phyloP scores from a whole-genome alignment of 2,113 vertebrate species.

The Proterorhinus semilunaris region DNA sequence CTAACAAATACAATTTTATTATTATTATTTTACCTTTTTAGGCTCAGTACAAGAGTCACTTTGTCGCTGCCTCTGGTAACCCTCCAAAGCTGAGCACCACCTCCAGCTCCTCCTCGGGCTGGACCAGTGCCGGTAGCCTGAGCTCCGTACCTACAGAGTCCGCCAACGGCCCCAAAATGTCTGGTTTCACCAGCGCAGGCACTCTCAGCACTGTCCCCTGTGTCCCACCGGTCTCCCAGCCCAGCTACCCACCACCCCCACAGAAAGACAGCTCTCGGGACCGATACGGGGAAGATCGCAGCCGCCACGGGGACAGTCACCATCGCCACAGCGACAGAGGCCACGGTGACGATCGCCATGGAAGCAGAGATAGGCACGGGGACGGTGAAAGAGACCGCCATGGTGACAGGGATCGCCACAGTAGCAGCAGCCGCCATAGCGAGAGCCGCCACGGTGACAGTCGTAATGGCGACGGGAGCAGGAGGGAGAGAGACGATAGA shows the following conservation, averaged over 20 bases:
- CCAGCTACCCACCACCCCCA: constrained; percentile 69
- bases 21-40: constrained; percentile 42
- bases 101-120: constrained; percentile 86
- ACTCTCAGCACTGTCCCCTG: constrained; percentile 69
- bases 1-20: no score
- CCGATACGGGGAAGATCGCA: constrained; percentile 75
- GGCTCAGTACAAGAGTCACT: constrained; percentile 98
- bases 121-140: constrained; percentile 97
- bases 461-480: constrained; percentile 18
- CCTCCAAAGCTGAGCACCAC: constrained; percentile 89
- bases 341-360: constrained; percentile 66
- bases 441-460: constrained; percentile 54
- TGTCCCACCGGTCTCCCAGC: constrained; percentile 49
- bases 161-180: constrained; percentile 60
- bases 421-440: constrained; percentile 57
- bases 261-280: constrained; percentile 72
- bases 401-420: constrained; percentile 49
- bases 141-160: constrained; percentile 86
- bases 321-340: constrained; percentile 66
- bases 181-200: constrained; percentile 72
- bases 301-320: constrained; percentile 70
- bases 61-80: constrained; percentile 90
- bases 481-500: constrained; percentile 54
- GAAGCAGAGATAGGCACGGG: constrained; percentile 64
- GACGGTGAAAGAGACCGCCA: constrained; percentile 44